These are phyloP conservation scores for Denticeps clupeoides DNA, from an alignment of 2,797 vertebrate species.

Conservation along the genomic window DNA sequence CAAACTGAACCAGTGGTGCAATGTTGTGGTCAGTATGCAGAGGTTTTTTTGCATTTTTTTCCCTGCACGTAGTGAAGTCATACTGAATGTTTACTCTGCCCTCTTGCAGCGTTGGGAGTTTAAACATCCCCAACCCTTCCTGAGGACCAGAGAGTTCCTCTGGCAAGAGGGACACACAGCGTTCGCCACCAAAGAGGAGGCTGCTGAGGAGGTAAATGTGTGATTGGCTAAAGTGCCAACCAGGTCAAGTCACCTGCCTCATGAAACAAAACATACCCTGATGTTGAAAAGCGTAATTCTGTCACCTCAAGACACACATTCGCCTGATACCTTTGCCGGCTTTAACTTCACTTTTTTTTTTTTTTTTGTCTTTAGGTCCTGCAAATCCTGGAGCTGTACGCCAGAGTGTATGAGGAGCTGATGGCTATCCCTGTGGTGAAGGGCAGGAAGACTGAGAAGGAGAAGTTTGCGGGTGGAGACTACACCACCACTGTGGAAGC, in stretches of 20 bases:
- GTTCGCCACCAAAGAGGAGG: constrained; percentile 88
- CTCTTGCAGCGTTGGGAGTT: constrained; percentile 86
- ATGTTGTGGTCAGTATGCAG: constrained; percentile 85
- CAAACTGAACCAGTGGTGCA: constrained; percentile 98
- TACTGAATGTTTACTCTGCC: too few relatives aligned
- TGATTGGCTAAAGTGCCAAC: too few relatives aligned
- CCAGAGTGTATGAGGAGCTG: constrained; percentile 86
- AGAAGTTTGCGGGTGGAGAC: constrained; percentile 95
- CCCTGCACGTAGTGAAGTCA: background rate
- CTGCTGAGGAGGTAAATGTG: constrained; percentile 82
- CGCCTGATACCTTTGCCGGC: too few relatives aligned
- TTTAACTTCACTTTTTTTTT: too few relatives aligned
- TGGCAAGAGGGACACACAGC: constrained; percentile 98
- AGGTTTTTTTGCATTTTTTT: background rate
- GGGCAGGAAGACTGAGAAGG: constrained; percentile 93
- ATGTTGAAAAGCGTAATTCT: too few relatives aligned
- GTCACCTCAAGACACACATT: too few relatives aligned
- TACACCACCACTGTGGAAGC: constrained; percentile 94
- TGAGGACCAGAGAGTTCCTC: constrained; percentile 93
- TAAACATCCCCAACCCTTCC: constrained; percentile 95
- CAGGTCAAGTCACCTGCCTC: background rate
- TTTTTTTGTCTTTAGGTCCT: constrained; percentile 63
- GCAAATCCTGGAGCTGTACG: constrained; percentile 89
- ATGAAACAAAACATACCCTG: too few relatives aligned
- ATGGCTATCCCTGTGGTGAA: constrained; percentile 95